Evolutionary conservation across 1,140 invertebrate genomes (phyloP), one percentile per base, ranked within the genome.

Genomic region (Asbolus verrucosus): DNA sequence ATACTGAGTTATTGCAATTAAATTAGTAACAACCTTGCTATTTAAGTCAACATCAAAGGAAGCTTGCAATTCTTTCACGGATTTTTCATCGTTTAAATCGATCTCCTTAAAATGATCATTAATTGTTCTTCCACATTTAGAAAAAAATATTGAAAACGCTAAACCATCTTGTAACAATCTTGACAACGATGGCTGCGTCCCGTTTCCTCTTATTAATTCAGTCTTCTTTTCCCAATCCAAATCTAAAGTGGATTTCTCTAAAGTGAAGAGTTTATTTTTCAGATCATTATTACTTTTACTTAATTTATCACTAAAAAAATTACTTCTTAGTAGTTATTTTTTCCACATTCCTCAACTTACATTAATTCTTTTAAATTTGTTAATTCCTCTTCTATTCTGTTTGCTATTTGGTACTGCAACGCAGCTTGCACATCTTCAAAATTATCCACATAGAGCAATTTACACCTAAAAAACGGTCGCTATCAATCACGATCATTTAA

Each of bases 1-100:
- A 74, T 80, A 80, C 61, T 80, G 79, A 5, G 76, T 77, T 30
- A 79, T 59, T 14, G 77, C 75, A 15, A 80, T 36, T n/a, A 77
- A 68, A 18, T 24, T 13, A 27, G 38, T 73, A 8, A 78, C n/a
- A 38, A 13, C 2, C 8, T 41, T 68, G 30, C 67, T 43, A 6
- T 76, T 43, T 24, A 79, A 69, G 70, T 79, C 60, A 14, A 78
- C 24, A 16, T 67, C 59, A 73, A 79, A 73, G 11, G 59, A 30
- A 2, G 73, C 74, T 65, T 75, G 60, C 36, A 78, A 66, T 9
- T 65, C 18, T 8, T 60, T 54, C 62, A 76, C 67, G 1, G 61
- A 73, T 18, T 79, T 74, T 33, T 74, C 72, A 65, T 78, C 54
- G 27, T 70, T 50, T n/a, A 73, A 50, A 70, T 75, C 50, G 0